Evolutionary conservation across 2,888 invertebrate species (phyloP), one percentile per base, ranked within the genome.

Genomic region (Erebia palarica): DNA sequence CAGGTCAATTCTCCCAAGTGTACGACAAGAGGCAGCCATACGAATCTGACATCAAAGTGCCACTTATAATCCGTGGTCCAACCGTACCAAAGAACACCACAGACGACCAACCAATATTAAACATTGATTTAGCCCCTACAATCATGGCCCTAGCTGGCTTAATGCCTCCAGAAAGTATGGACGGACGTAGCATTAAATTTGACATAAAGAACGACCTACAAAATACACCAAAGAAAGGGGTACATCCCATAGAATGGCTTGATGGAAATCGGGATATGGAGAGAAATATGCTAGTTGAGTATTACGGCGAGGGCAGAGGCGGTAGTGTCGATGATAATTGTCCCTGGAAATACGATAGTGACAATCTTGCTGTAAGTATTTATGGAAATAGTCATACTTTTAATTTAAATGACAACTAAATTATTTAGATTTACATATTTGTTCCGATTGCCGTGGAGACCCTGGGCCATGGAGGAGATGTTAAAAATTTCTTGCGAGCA

Each of bases 21-120:
- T 96, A 95, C 90, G 98, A 98, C 87, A 98, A 98, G 83, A 93
- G 98, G 1, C 97, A 98, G 80, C 97, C 97, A 0, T 98, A 98
- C 86, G 98, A 98, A 84, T 96, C 97, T 0, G 98, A 98, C 82
- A 96, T 98, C 59, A 94, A 96, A 77, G 96, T 98, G 0, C 98
- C 98, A 0, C 91, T 98, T 5, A 81, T 98, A 63, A 95, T 98
- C 2, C 93, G 96, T 61, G 98, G 97, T 0, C 98, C 98, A 0
- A 93, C 93, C 1, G 88, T 97, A 13, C 80, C 82, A 13, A 87
- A 87, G 44, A 94, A 94, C 65, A 81, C 86, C 0, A 79, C 90
- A 0, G 87, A 94, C 73, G 82, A 85, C 0, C 89, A 94, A 66
- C 95, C 96, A 0, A 94, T 96, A 0, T 91, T 96, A 9, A 95